These are phyloP conservation scores for Automeris io DNA, from an alignment of 2,888 invertebrate species.

Conservation along the genomic window DNA sequence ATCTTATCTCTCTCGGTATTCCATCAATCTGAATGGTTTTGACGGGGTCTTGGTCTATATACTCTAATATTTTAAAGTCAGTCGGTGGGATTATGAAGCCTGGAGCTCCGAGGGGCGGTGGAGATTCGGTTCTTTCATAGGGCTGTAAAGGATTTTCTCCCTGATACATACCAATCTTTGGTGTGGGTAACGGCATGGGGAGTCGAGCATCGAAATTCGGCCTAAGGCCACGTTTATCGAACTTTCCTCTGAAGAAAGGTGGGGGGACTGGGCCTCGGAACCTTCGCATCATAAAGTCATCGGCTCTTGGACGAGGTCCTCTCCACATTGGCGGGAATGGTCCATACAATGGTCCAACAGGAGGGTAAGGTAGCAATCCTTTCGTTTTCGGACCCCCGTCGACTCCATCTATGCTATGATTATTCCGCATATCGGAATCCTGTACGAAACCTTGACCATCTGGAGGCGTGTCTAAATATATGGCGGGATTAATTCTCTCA, in stretches of 20 bases:
- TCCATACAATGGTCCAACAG: constrained; percentile 42
- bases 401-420: constrained; percentile 25
- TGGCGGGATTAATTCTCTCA: constrained; percentile 58
- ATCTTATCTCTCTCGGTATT: constrained; percentile 86
- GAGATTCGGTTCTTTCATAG: constrained; percentile 48
- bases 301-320: constrained; percentile 47
- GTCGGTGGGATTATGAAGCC: constrained; percentile 52
- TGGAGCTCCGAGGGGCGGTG: constrained; percentile 60
- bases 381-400: constrained; percentile 27
- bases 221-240: constrained; percentile 44
- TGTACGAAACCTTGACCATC: constrained; percentile 42
- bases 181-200: constrained; percentile 46
- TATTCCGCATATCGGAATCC: constrained; percentile 63
- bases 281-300: constrained; percentile 50
- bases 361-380: constrained; percentile 41
- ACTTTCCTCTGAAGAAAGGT: constrained; percentile 52
- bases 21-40: constrained; percentile 90
- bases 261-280: constrained; percentile 47
- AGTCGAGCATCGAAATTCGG: constrained; percentile 44
- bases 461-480: constrained; percentile 44
- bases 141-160: constrained; percentile 49
- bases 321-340: constrained; percentile 49
- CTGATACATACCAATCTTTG: constrained; percentile 53
- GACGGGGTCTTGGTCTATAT: constrained; percentile 79
- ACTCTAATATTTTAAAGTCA: constrained; percentile 54